Evolutionary conservation across 2,797 vertebrate genomes (phyloP), one percentile per base, ranked within the genome.

Genomic region (Nothura maculosa): DNA sequence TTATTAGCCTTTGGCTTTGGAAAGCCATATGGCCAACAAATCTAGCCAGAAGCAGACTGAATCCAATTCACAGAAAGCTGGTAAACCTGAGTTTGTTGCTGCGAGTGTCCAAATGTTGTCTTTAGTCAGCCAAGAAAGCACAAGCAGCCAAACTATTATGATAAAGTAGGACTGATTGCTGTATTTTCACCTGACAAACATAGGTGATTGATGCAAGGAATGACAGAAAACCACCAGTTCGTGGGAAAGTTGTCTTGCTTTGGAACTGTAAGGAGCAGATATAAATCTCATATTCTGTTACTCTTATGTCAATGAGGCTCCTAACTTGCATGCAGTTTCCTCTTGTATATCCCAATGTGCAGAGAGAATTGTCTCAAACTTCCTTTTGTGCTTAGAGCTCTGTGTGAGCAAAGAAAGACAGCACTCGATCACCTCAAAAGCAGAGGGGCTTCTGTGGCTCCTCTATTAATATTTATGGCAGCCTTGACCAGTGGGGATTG

Each of bases 11-110:
- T 97, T 97, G 95, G 91, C 93, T 95, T 47, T 87, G 68, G 84
- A 87, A 96, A 96, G 94, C 96, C 97, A 96, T 97, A 96, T 97
- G 97, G 96, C 92, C 83, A 91, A 66, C 90, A 88, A 90, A 93
- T 92, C 93, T 96, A 92, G 92, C 94, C 96, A 97, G 94, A 82
- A 95, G 92, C 91, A 62, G 81, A 20, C 80, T 66, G 80, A 97
- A 94, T 95, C 81, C 67, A 94, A 96, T 96, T 88, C 86, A 55
- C 55, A 87, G 94, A 95, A 97, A 97, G 89, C 93, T 97, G 95
- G 94, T 95, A 90, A 97, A 95, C 88, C 90, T 78, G 86, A 70
- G 81, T 92, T 96, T 96, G 94, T 91, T 87, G 87, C 92, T 89
- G 74, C 84, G 74, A 80, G 74, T 64, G 89, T 81, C 92, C 92